Evolutionary conservation across 2,797 vertebrate species (phyloP), one percentile per base, ranked within the genome.

Genomic region (Sebastes alutus): DNA sequence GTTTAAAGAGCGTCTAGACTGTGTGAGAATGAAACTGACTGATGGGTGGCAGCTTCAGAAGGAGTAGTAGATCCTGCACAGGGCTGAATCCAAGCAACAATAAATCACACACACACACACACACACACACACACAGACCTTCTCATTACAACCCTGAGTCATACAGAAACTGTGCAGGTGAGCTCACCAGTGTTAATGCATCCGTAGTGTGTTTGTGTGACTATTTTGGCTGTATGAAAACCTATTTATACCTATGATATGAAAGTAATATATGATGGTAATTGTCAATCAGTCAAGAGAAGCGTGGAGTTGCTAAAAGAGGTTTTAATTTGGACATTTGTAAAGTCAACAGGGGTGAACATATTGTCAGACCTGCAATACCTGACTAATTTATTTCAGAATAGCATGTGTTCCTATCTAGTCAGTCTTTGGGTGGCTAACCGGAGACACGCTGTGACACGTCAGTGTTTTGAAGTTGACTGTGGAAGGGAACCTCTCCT

Each of bases 91-190:
- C n/a, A 30, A 81, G 74, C 78, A 70, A 77, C 87, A 90, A 93
- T 89, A 89, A 88, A 86, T 62, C 32, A 56, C 52, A 76, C 27
- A 14, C 46, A 76, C 27, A 32, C 30, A 32, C 30, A 32, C 27
- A 27, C 30, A 56, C 52, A 65, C 32, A 72, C 33, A 76, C 49
- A 78, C 30, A 27, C 65, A 79, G 54, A 77, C 85, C 83, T 83
- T 76, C 49, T 93, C 75, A 89, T 93, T 93, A 92, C 72, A 59
- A 49, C 25, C 35, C 54, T 90, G 92, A 93, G 80, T 94, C 90
- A 92, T 32, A 81, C 74, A 86, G 86, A 90, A 82, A 85, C 87
- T 66, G 23, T 52, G 49, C 72, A 60, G 75, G 35, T 93, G 90
- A 93, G 73, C 80, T 92, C 86, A 91, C 42, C 52, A 11, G 7